A percentile compares a stretch with the other conserved stretches of the same genome.
Evolutionary conservation across 2,113 vertebrate species (phyloP).

Genomic region (Hippopotamus amphibius): DNA sequence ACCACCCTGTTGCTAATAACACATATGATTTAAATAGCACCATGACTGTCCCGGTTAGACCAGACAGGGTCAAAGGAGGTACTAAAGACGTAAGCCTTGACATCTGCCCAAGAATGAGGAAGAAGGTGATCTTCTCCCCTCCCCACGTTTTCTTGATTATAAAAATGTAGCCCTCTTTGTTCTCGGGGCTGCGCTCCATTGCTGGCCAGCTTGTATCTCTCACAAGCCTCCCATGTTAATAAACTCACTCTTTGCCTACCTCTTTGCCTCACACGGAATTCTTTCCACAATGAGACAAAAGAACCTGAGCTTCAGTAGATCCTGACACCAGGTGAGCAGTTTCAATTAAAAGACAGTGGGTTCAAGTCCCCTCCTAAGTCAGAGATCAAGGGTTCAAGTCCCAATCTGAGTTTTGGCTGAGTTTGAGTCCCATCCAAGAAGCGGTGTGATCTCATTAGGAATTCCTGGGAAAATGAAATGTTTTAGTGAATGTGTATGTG

Average conservation of each 20-base stretch:
- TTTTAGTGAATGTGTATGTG: not conserved
- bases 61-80: not conserved
- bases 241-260: not conserved
- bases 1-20: not conserved
- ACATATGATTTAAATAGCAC: not conserved
- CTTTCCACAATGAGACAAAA: not conserved
- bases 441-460: not conserved
- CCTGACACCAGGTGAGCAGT: not conserved
- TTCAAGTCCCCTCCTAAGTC: not conserved
- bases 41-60: not conserved
- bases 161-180: not conserved
- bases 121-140: not conserved
- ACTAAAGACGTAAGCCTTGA: not conserved
- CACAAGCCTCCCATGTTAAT: not conserved
- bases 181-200: not conserved
- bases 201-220: not conserved
- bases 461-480: slow-evolving; percentile 40
- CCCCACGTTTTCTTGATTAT: not conserved
- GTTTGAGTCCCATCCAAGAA: not conserved
- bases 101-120: not conserved
- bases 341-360: not conserved
- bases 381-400: not conserved
- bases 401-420: not conserved
- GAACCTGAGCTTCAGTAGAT: not conserved
- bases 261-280: not conserved